Evolutionary conservation across 2,888 invertebrate species (phyloP).

Genomic region (Ceramica pisi): DNA sequence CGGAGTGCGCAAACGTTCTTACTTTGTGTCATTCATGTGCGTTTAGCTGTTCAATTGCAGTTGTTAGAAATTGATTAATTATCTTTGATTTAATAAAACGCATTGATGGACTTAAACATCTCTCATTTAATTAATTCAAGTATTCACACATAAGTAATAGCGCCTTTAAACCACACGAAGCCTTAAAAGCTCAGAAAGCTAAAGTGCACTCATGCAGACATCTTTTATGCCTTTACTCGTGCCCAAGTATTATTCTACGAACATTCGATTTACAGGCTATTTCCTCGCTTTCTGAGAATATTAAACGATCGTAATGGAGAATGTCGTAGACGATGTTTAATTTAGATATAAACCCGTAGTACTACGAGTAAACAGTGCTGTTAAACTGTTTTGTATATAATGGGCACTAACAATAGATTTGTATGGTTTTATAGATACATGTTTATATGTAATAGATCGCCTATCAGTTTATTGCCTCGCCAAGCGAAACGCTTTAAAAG

Average conservation of each 20-base stretch:
- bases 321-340: conserved; percentile 21
- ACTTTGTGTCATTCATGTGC: neutral
- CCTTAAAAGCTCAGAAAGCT: conserved; percentile 24
- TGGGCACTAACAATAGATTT: conserved; percentile 28
- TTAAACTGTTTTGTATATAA: conserved; percentile 40
- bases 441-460: conserved; percentile 17
- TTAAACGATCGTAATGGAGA: conserved; percentile 25
- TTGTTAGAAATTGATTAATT: neutral
- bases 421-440: neutral
- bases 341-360: conserved; percentile 26
- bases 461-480: conserved; percentile 43
- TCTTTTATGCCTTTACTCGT: conserved; percentile 14
- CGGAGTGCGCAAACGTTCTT: neutral
- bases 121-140: conserved; percentile 12
- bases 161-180: conserved; percentile 25
- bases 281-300: conserved; percentile 24
- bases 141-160: conserved; percentile 20
- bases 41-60: neutral
- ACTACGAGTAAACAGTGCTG: conserved; percentile 30
- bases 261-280: conserved; percentile 25
- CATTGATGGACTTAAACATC: neutral
- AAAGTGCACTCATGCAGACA: conserved; percentile 21
- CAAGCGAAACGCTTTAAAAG: conserved; percentile 43
- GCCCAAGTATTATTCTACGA: conserved; percentile 22
- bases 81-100: neutral